These are phyloP conservation scores for Chalcis sispes DNA, from an alignment of 2,888 invertebrate species.

Conservation along the genomic window DNA sequence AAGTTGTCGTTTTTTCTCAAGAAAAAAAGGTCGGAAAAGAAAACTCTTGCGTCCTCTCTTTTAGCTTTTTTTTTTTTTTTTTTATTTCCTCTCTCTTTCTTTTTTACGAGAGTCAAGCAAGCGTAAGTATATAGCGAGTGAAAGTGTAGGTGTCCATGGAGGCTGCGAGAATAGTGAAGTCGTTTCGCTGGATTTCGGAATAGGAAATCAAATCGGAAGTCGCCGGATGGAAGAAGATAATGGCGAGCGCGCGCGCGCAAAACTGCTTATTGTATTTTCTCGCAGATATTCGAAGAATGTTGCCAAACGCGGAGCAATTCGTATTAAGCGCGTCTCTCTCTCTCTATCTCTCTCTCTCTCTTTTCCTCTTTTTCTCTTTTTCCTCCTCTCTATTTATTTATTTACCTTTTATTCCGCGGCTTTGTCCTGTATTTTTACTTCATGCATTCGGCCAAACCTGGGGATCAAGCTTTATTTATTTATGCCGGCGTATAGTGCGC, in stretches of 20 bases:
- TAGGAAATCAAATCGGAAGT: slow-evolving; percentile 18
- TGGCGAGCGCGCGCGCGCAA: background rate
- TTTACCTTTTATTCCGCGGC: background rate
- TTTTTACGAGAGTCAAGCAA: slow-evolving; percentile 3
- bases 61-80: no score
- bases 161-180: no score
- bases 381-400: slow-evolving; percentile 24
- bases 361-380: slow-evolving; percentile 1
- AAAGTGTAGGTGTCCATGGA: background rate
- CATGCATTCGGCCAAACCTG: background rate
- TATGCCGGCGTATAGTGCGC: slow-evolving; percentile 9
- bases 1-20: no score
- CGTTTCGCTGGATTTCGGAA: no score
- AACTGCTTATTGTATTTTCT: background rate
- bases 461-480: slow-evolving; percentile 50
- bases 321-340: background rate
- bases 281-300: background rate
- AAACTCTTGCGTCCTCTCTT: no score
- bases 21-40: no score
- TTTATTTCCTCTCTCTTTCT: background rate
- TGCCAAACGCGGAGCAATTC: background rate
- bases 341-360: slow-evolving; percentile 11
- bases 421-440: background rate
- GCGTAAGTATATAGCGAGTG: background rate
- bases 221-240: background rate